phyloP scores from a whole-genome alignment of 2,113 vertebrate genomes.

The Apeltes quadracus region DNA sequence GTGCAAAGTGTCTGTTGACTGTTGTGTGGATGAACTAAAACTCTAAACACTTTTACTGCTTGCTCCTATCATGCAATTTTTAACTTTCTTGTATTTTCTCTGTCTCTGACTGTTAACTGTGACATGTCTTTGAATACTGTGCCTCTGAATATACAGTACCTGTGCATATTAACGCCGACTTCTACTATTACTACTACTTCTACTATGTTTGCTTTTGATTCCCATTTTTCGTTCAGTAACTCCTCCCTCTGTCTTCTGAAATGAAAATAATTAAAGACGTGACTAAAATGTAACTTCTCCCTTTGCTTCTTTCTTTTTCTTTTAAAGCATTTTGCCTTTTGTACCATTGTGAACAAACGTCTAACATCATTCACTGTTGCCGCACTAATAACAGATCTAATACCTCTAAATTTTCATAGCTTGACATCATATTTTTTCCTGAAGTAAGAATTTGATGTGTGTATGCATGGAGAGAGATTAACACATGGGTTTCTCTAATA shows the following conservation, averaged over 20 bases:
- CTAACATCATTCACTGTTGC: not conserved
- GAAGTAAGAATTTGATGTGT: not conserved
- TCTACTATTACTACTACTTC: conserved; percentile 55
- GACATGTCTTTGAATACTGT: conserved; percentile 61
- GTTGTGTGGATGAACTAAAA: conserved; percentile 75
- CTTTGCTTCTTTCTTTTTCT: conserved; percentile 52
- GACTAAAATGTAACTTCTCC: conserved; percentile 66
- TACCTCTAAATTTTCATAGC: conserved; percentile 11
- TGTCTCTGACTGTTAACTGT: conserved; percentile 73
- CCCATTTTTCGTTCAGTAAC: conserved; percentile 55
- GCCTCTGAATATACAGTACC: conserved; percentile 64
- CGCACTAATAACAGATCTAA: conserved; percentile 3
- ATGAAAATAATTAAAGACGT: conserved; percentile 77
- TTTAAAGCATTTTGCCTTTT: not conserved
- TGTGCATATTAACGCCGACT: conserved; percentile 78
- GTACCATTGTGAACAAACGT: conserved; percentile 52
- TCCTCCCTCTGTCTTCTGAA: conserved; percentile 69
- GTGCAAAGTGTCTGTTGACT: conserved; percentile 51
- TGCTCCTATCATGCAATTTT: conserved; percentile 70
- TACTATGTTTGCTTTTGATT: conserved; percentile 48
- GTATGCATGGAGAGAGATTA: conserved; percentile 9
- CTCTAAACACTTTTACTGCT: conserved; percentile 74
- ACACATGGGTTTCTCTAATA: not conserved
- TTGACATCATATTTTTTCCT: not conserved
- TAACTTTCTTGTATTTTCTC: conserved; percentile 61